Base-by-base conservation (phyloP, 2,113 vertebrate genomes). In the Tragelaphus imberbis region DNA sequence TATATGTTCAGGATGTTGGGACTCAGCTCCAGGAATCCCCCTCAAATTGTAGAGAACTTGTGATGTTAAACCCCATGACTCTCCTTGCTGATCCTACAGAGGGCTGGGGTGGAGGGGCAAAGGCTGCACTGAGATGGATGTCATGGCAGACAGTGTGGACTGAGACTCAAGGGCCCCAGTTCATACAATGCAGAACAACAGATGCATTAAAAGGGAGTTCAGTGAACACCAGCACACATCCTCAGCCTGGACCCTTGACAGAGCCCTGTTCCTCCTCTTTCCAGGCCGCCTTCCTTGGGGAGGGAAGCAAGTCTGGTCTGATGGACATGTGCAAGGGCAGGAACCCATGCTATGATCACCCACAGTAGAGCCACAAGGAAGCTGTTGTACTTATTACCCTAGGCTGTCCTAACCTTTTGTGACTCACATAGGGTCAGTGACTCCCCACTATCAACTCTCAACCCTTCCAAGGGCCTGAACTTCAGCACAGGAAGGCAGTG, bases 181-280 rank as follows among this genome's bases (percentile, higher is more conserved):
- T 7, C 79, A 30, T 30, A 33, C 28, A 56, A 14, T 7, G 15
- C 8, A 12, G 19, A 71, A 14, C 30, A 30, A 9, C 28, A 49
- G 21, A 27, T 36, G 19, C 2, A 1, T 33, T 55, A 53, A 21
- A 59, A n/a, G 28, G 19, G 23, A 56, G 56, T 56, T 21, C 25
- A 19, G 0, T n/a, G 27, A 47, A 68, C 27, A 30, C 2, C n/a
- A 55, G 13, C n/a, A n/a, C 23, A 58, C 0, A 5, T 53, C n/a
- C 7, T 53, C 2, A 10, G 5, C 33, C 33, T 11, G 49, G 49
- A 53, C 27, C 5, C n/a, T 71, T n/a, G 23, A 2, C 28, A 71
- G 5, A 36, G 6, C 23, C n/a, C 7, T 58, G 5, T n/a, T 25
- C 59, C n/a, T 58, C 30, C n/a, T 33, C 49, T 28, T 61, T 91